Conservation (phyloP, 2,113 vertebrate genomes). For the Albula glossodonta region DNA sequence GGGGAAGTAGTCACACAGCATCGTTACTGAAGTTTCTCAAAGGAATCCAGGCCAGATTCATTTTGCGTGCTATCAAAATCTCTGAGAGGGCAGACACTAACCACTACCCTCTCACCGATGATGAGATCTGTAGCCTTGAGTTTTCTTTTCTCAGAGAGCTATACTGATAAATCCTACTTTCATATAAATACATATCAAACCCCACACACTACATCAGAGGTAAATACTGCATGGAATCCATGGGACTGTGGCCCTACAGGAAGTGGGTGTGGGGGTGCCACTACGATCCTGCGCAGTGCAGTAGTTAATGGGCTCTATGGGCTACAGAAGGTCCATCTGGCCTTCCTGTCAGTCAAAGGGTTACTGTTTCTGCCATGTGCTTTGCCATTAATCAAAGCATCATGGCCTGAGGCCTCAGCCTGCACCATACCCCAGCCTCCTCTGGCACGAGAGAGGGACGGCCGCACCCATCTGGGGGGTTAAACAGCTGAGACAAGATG, state of each 20-base stretch:
- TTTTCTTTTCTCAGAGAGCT: not conserved
- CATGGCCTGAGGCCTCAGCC: not conserved
- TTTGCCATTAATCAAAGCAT: not conserved
- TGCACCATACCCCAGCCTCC: not conserved
- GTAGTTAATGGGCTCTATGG: not conserved
- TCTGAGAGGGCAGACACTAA: too few species aligned
- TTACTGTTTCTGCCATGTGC: slow-evolving; percentile 19
- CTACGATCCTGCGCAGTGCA: not conserved
- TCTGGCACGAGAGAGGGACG: not conserved
- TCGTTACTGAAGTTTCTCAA: too few species aligned
- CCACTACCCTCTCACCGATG: too few species aligned
- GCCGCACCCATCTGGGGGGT: not conserved
- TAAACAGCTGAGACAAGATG: not conserved
- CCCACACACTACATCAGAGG: not conserved
- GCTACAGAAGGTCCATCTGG: not conserved
- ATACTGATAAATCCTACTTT: not conserved
- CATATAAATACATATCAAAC: not conserved
- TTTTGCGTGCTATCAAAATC: too few species aligned
- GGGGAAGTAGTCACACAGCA: too few species aligned
- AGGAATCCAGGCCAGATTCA: too few species aligned
- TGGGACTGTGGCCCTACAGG: not conserved
- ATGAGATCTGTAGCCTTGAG: too few species aligned
- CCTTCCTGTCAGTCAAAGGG: not conserved
- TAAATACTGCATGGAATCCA: not conserved
- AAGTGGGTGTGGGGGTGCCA: not conserved